Evolutionary conservation across 1,140 invertebrate genomes (phyloP), one percentile per base, ranked within the genome.

Genomic region (Piezodorus guildinii): DNA sequence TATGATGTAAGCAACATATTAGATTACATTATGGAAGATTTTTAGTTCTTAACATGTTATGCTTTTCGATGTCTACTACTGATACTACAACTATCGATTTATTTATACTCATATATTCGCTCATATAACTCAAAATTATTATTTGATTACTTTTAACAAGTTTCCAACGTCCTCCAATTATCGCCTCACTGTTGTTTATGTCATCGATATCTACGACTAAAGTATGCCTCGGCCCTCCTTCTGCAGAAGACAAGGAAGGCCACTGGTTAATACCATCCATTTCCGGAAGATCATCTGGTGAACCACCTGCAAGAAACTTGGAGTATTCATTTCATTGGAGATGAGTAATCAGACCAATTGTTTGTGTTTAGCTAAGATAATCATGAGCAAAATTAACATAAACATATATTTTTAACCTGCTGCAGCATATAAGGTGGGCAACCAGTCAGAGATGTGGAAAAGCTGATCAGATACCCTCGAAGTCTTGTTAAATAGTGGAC

Each of bases 381-480:
- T 30, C 8, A 30, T 30, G 3, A 4, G 10, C 3, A 2, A n/a
- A 49, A 4, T 21, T 21, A 17, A 3, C 2, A 49, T n/a, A 49
- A 49, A 3, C 12, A 16, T 25, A 62, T n/a, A n/a, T 30, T 1
- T 9, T 34, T 14, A 61, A 66, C 74, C 74, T 58, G 71, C 72
- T 73, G 76, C 79, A 5, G 76, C 69, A 34, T 77, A 81, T 1
- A 88, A 68, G 0, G 85, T 87, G 1, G 86, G 86, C 27, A 88
- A 69, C 85, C 85, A 87, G 69, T 88, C 86, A 15, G 79, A 77
- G 10, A 88, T 78, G 68, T 86, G 83, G 67, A 86, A 77, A 70
- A 87, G 73, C 25, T 78, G 69, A 44, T 74, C 72, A 2, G 74
- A 77, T 16, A 79, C 74, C 0, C 75, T 72, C 8, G 81, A 75